These are phyloP conservation scores for Hippocampus zosterae DNA, from an alignment of 2,113 vertebrate species.

Conservation along the genomic window DNA sequence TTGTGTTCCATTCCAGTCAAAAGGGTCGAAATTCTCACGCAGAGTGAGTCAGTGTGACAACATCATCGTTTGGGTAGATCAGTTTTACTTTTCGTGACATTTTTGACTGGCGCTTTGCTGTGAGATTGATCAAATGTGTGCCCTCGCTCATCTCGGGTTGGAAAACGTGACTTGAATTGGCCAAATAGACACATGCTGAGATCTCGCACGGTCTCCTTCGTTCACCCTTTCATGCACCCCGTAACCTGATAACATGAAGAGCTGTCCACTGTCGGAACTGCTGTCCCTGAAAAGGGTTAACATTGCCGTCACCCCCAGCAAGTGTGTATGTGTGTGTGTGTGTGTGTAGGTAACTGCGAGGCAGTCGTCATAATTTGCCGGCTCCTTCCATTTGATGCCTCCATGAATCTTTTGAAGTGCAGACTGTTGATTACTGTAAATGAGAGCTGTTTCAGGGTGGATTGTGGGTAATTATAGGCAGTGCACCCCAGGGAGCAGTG, in stretches of 20 bases:
- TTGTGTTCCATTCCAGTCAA: not conserved
- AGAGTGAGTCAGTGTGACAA: not conserved
- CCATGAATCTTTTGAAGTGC: slow-evolving; percentile 71
- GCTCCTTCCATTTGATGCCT: slow-evolving; percentile 63
- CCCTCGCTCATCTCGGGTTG: not conserved
- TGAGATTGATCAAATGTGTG: not conserved
- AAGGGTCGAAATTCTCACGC: not conserved
- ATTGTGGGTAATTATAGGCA: slow-evolving; percentile 77
- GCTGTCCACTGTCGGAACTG: too few relatives aligned
- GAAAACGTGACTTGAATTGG: slow-evolving; percentile 31
- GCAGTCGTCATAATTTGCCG: slow-evolving; percentile 67
- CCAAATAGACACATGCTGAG: slow-evolving; percentile 23
- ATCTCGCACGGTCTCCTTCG: slow-evolving; percentile 37
- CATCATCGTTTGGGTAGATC: not conserved
- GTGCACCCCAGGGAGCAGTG: slow-evolving; percentile 71
- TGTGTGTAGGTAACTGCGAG: slow-evolving; percentile 56
- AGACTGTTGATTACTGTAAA: slow-evolving; percentile 76
- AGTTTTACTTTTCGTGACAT: too few relatives aligned
- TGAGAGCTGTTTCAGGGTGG: slow-evolving; percentile 75
- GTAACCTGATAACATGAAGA: too few relatives aligned
- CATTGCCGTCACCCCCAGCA: slow-evolving; percentile 40
- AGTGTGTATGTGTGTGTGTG: slow-evolving; percentile 34
- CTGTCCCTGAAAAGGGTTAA: too few relatives aligned
- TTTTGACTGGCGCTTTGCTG: not conserved
- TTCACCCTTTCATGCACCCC: slow-evolving; percentile 22